A percentile compares a stretch with the other conserved stretches of the same genome.
Conservation (phyloP, 1,140 invertebrate species). For the Samia ricini region DNA sequence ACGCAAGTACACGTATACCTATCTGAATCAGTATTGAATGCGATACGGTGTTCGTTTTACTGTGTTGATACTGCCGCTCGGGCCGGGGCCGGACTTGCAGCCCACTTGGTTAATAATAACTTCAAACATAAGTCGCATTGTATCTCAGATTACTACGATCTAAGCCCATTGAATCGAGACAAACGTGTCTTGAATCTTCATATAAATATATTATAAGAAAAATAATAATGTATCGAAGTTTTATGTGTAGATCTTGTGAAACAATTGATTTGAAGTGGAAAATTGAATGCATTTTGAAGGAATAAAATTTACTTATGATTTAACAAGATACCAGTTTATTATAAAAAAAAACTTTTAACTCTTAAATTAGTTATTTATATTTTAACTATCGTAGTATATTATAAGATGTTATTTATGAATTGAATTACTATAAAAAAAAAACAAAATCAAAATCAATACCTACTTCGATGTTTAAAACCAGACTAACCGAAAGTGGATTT, state of each 20-base stretch:
- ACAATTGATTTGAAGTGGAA: background rate
- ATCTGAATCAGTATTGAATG: conserved; percentile 67
- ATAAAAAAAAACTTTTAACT: no score
- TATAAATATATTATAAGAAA: background rate
- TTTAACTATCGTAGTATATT: background rate
- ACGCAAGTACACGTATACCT: conserved; percentile 40
- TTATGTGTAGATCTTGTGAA: background rate
- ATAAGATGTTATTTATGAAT: background rate
- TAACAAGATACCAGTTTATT: no score
- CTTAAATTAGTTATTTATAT: no score
- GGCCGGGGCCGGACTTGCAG: conserved; percentile 47
- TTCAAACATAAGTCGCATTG: conserved; percentile 73
- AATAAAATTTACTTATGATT: no score
- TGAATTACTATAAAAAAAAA: background rate
- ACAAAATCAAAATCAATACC: conserved; percentile 25
- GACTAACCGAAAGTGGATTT: conserved; percentile 52
- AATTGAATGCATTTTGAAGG: no score
- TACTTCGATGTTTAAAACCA: conserved; percentile 54
- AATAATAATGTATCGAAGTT: background rate
- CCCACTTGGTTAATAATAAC: conserved; percentile 72
- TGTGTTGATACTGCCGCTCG: conserved; percentile 10
- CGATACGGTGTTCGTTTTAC: conserved; percentile 28
- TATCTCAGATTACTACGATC: conserved; percentile 72
- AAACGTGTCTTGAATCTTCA: conserved; percentile 42
- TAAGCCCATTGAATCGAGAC: conserved; percentile 68